Evolutionary conservation across 2,113 vertebrate species (phyloP).

Genomic region (Asarcornis scutulata): DNA sequence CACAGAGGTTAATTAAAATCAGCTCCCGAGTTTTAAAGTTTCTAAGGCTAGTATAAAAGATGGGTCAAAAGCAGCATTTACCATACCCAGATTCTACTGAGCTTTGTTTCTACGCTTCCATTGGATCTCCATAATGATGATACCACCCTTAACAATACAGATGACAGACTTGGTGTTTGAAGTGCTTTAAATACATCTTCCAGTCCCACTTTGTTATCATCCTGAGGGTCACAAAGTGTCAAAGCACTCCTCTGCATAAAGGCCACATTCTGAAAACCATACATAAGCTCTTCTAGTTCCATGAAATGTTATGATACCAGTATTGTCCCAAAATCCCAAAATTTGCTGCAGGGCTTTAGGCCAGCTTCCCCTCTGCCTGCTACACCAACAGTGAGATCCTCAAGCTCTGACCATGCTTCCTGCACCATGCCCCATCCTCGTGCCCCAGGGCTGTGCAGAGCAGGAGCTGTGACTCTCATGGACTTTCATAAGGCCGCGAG

Average conservation of each 20-base stretch:
- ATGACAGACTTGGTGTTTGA: neutral
- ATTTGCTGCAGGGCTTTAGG: neutral
- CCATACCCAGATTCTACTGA: accelerated
- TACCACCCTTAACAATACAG: neutral
- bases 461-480: neutral
- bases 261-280: neutral
- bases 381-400: neutral
- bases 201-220: neutral
- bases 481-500: accelerated
- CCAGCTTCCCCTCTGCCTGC: neutral
- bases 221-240: neutral
- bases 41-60: neutral
- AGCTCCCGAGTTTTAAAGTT: neutral
- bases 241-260: neutral
- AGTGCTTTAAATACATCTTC: neutral
- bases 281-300: neutral
- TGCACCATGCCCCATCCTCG: neutral
- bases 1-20: too few species aligned
- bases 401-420: neutral
- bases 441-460: neutral
- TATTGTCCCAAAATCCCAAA: neutral
- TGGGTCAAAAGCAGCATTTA: accelerated
- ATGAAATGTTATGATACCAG: neutral
- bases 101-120: neutral
- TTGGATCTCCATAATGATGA: neutral